Evolutionary conservation across 2,797 vertebrate species (phyloP).

Genomic region (Pseudomugil gertrudae): DNA sequence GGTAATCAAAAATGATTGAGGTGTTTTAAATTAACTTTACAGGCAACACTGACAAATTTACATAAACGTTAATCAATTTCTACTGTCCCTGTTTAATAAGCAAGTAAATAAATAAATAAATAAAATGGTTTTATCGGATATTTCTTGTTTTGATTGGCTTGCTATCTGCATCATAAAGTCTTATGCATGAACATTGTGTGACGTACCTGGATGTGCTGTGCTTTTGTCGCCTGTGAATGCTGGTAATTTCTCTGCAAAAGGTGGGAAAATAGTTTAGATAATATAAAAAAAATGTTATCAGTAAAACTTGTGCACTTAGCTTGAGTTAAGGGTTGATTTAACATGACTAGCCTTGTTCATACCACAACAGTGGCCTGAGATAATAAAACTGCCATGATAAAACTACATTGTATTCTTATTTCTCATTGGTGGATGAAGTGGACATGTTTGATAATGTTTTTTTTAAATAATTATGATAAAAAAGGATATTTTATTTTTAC

Average conservation of each 20-base stretch:
- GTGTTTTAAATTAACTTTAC: too few species aligned
- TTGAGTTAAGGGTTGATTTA: neutral
- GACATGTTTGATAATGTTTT: neutral
- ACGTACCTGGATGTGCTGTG: slow-evolving; percentile 71
- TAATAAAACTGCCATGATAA: neutral
- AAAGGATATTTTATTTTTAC: slow-evolving; percentile 12
- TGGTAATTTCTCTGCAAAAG: slow-evolving; percentile 71
- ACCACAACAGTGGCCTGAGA: neutral
- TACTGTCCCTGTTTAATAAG: too few species aligned
- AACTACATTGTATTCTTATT: neutral
- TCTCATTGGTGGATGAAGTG: slow-evolving; percentile 3
- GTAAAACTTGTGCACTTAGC: neutral
- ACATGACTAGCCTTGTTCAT: neutral
- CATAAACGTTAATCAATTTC: too few species aligned
- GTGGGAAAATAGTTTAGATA: neutral
- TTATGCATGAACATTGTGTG: neutral
- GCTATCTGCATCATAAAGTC: neutral
- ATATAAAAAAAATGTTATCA: neutral
- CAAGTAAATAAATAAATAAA: too few species aligned
- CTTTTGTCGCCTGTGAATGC: slow-evolving; percentile 62
- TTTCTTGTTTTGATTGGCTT: too few species aligned
- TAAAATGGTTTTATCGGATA: too few species aligned
- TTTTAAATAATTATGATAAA: neutral
- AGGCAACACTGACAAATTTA: too few species aligned
- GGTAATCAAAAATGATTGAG: neutral